Base-by-base conservation (phyloP, 2,888 invertebrate genomes). In the Cantharis rustica region DNA sequence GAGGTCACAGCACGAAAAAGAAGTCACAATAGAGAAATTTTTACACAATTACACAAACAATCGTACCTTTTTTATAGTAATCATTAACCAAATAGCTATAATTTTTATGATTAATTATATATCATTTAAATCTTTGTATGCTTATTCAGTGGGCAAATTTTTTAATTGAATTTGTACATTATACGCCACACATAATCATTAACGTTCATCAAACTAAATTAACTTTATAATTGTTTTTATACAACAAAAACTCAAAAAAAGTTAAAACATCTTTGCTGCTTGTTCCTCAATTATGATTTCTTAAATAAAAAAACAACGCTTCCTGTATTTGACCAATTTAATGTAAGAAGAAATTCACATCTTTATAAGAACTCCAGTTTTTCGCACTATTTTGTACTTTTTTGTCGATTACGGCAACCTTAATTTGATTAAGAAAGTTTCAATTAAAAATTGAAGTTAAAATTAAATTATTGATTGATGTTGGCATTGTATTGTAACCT, bases 141-240 rank as follows among this genome's bases (percentile, higher is more conserved):
- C 17, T 66, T 66, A 66, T 66, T 66, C 23, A 23, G 64, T 66
- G 64, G 17, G 64, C 64, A 66, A 66, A 66, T 66, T 66, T 66
- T 66, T 66, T 66, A 66, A 66, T 66, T 66, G 64, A 66, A 66
- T 20, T 66, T 66, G 64, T 66, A 66, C 64, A 66, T 66, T 66
- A 66, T 66, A 66, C 20, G 64, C 9, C 23, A 47, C 47, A 66
- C 17, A 66, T 23, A 66, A 66, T 66, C 64, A 66, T 66, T 66
- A 66, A 66, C 23, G 64, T 23, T 66, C 64, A 66, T 66, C 64
- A 66, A 20, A 66, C n/a, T n/a, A 66, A 16, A 17, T 16, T 47
- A 47, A 47, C 47, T 66, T 66, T n/a, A 23, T 66, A 20, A 66
- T 66, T 20, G 20, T 66, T n/a, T 66, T 66, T 66, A 66, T 20